Evolutionary conservation across 2,797 vertebrate species (phyloP).

Genomic region (Prionace glauca): DNA sequence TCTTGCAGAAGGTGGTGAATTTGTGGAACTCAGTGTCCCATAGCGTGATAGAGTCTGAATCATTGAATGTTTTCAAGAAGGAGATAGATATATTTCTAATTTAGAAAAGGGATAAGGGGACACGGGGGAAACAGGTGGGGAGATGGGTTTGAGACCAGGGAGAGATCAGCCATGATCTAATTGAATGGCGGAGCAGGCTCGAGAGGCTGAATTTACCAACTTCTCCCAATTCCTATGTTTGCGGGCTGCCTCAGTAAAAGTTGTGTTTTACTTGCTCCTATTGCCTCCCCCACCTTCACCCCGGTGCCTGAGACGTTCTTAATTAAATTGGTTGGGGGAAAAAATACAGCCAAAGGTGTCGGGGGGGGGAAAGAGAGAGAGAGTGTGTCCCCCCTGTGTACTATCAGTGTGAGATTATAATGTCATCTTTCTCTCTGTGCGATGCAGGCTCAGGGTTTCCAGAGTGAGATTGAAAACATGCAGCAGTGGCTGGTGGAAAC

Average conservation of each 20-base stretch:
- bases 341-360: background rate
- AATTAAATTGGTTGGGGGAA: background rate
- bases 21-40: no score
- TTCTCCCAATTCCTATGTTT: background rate
- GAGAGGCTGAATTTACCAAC: no score
- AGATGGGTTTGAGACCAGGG: no score
- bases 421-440: slow-evolving; percentile 55
- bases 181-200: no score
- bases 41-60: no score
- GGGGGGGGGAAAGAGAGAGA: fast-evolving
- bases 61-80: no score
- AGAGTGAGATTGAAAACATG: slow-evolving; percentile 96
- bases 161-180: no score
- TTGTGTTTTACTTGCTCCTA: background rate
- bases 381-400: background rate
- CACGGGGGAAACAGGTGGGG: no score
- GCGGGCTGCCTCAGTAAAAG: background rate
- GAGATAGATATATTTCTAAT: no score
- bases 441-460: slow-evolving; percentile 96
- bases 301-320: background rate
- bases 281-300: no score
- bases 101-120: no score
- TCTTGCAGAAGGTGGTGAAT: no score
- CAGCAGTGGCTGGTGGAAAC: slow-evolving; percentile 96
- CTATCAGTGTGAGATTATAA: slow-evolving; percentile 35